These are phyloP conservation scores for Chaetodon trifascialis DNA, from an alignment of 2,113 vertebrate species.

Conservation along the genomic window DNA sequence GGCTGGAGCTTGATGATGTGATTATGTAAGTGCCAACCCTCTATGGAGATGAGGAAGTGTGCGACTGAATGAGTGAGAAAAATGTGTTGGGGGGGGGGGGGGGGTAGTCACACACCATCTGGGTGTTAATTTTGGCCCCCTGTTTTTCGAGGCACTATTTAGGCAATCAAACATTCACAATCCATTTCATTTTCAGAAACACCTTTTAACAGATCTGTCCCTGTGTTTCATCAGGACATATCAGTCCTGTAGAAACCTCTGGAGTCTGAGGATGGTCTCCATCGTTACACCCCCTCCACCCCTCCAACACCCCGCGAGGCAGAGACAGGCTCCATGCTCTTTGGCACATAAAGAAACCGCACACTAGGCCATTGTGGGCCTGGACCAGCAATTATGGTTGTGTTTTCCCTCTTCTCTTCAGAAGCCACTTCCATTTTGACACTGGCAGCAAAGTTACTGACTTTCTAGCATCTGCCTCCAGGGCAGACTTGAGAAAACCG, in stretches of 20 bases:
- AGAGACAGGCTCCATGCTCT: conserved; percentile 48
- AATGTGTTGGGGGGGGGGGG: conserved; percentile 47
- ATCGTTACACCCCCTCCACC: conserved; percentile 10
- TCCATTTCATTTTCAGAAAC: not conserved
- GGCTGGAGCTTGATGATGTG: conserved; percentile 69
- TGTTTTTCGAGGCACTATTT: conserved; percentile 23
- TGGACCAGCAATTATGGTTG: conserved; percentile 79
- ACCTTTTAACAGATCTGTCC: conserved; percentile 20
- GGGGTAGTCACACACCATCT: conserved; percentile 54
- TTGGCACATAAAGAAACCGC: conserved; percentile 66
- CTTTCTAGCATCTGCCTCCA: conserved; percentile 62
- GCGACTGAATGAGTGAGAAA: conserved; percentile 66
- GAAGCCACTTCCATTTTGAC: conserved; percentile 79
- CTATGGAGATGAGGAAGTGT: conserved; percentile 73
- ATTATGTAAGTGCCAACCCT: conserved; percentile 82
- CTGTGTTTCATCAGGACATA: conserved; percentile 2
- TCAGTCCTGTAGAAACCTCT: not conserved
- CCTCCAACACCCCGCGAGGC: conserved; percentile 26
- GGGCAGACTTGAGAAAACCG: conserved; percentile 51
- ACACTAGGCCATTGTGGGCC: conserved; percentile 74
- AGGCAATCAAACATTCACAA: conserved; percentile 15
- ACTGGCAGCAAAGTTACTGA: conserved; percentile 62
- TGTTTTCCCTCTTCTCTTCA: conserved; percentile 73
- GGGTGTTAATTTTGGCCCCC: conserved; percentile 41
- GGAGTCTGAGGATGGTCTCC: not conserved